A percentile compares a stretch with the other conserved stretches of the same genome.
phyloP scores from a whole-genome alignment of 2,113 vertebrate genomes.

The Catharus minimus region DNA sequence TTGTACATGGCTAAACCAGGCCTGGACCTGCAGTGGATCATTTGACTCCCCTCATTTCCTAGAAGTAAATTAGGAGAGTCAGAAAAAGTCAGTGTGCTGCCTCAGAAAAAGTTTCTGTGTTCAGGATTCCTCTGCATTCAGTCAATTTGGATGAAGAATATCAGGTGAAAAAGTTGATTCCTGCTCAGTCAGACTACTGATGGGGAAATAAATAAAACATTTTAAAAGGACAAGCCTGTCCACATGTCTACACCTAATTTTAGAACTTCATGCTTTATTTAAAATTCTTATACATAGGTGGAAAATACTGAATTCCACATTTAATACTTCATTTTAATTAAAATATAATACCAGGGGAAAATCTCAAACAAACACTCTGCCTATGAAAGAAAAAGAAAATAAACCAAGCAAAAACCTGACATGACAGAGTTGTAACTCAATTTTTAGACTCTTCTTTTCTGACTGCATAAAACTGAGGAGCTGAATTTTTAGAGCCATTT shows the following conservation, averaged over 20 bases:
- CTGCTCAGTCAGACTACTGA: not conserved
- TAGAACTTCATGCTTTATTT: constrained; percentile 27
- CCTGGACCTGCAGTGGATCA: not conserved
- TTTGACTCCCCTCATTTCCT: not conserved
- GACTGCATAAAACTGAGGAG: not conserved
- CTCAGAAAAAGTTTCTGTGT: not conserved
- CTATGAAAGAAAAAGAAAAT: not conserved
- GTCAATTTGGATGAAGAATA: not conserved
- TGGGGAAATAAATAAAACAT: constrained; percentile 40
- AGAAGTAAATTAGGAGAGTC: not conserved
- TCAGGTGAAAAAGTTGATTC: not conserved
- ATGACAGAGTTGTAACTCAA: not conserved
- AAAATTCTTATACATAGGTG: not conserved
- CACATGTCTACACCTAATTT: not conserved
- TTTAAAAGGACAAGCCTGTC: not conserved
- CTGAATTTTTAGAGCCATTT: not conserved
- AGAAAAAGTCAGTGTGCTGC: not conserved
- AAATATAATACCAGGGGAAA: not conserved
- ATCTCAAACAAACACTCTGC: not conserved
- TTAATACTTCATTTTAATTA: constrained; percentile 23
- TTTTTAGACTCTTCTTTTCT: not conserved
- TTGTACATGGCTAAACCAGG: not conserved
- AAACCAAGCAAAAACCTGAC: not conserved
- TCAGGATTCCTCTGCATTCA: not conserved
- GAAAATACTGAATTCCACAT: not conserved